Conservation (phyloP, 2,113 vertebrate genomes). For the Kryptolebias marmoratus region DNA sequence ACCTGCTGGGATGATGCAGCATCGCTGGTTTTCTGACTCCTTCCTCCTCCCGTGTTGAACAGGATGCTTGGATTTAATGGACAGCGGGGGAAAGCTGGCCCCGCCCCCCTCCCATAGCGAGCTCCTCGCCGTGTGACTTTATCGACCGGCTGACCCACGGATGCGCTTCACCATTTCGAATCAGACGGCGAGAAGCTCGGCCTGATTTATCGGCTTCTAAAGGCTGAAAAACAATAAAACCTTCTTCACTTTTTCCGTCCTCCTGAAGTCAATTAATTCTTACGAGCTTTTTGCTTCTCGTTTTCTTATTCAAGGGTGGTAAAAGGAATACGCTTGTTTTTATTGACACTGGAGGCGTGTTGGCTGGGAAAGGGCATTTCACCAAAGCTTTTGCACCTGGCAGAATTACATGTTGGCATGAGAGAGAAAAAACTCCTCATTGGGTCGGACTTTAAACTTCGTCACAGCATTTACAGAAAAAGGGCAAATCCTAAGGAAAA, state of each 20-base stretch:
- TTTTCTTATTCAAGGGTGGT: conserved; percentile 49
- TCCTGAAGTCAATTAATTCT: conserved; percentile 67
- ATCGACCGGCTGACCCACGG: conserved; percentile 38
- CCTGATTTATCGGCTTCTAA: conserved; percentile 52
- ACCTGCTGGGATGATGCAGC: conserved; percentile 35
- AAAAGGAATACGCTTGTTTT: conserved; percentile 47
- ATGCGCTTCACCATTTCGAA: conserved; percentile 33
- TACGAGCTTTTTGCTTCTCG: conserved; percentile 51
- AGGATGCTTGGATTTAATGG: conserved; percentile 69
- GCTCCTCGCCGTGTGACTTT: conserved; percentile 60
- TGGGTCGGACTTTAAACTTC: not conserved
- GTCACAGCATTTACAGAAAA: not conserved
- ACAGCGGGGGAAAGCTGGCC: conserved; percentile 57
- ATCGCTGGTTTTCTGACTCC: conserved; percentile 48
- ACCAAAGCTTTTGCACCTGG: conserved; percentile 27
- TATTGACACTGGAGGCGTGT: conserved; percentile 49
- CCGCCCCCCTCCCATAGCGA: conserved; percentile 34
- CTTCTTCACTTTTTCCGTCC: conserved; percentile 69
- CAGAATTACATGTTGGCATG: conserved; percentile 23
- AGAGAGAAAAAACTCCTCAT: not conserved
- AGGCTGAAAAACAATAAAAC: conserved; percentile 41
- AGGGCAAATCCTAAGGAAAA: not conserved
- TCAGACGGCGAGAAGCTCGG: not conserved
- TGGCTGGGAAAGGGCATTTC: conserved; percentile 28
- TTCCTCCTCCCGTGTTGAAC: conserved; percentile 57